A percentile compares a stretch with the other conserved stretches of the same genome.
Conservation (phyloP, 2,797 vertebrate species). For the Pempheris klunzingeri region DNA sequence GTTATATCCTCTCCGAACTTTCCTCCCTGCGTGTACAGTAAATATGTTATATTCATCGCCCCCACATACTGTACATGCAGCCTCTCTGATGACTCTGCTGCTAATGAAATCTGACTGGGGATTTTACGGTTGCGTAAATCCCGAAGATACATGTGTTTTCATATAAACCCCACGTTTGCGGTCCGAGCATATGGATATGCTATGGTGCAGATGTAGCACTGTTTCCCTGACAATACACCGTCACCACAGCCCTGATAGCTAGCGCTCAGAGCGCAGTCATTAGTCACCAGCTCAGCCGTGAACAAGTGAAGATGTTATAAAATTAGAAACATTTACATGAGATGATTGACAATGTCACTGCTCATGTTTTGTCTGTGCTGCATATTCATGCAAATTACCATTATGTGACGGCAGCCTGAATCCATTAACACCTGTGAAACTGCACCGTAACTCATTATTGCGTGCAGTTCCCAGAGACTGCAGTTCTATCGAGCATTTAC, state of each 20-base stretch:
- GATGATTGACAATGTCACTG: slow-evolving; percentile 56
- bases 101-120: slow-evolving; percentile 52
- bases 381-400: slow-evolving; percentile 49
- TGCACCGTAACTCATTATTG: slow-evolving; percentile 26
- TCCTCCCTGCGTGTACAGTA: neutral
- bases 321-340: slow-evolving; percentile 63
- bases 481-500: slow-evolving; percentile 30
- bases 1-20: slow-evolving; percentile 2
- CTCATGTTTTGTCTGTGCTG: slow-evolving; percentile 36
- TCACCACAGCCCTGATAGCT: slow-evolving; percentile 4
- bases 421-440: slow-evolving; percentile 45
- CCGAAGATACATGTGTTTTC: slow-evolving; percentile 30
- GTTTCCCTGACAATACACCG: slow-evolving; percentile 57
- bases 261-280: slow-evolving; percentile 29
- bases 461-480: neutral
- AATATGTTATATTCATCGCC: neutral
- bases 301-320: slow-evolving; percentile 50
- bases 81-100: slow-evolving; percentile 13
- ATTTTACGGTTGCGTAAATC: slow-evolving; percentile 59
- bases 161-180: slow-evolving; percentile 26
- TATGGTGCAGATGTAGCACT: slow-evolving; percentile 27
- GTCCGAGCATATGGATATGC: slow-evolving; percentile 47
- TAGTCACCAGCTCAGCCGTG: slow-evolving; percentile 51
- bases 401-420: slow-evolving; percentile 21
- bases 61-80: slow-evolving; percentile 20